A percentile compares a stretch with the other conserved stretches of the same genome.
Conservation (phyloP, 1,140 invertebrate genomes). For the Macrosteles quadrilineatus region DNA sequence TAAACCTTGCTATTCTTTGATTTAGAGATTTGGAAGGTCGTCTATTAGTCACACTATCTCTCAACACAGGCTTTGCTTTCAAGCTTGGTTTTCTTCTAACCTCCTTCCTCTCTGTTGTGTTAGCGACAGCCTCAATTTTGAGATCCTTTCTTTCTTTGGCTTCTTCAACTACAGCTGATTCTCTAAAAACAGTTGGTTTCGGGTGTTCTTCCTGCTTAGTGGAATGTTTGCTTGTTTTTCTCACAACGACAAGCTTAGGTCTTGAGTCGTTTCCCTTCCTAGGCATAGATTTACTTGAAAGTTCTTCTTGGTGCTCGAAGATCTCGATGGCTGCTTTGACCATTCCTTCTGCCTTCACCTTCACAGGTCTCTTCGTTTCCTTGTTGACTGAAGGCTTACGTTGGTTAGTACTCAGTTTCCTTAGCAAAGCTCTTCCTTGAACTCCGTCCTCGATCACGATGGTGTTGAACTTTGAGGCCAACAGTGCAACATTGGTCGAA, state of each 20-base stretch:
- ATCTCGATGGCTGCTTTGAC: conserved; percentile 35
- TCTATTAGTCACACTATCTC: not conserved
- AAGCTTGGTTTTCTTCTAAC: conserved; percentile 17
- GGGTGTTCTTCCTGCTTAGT: not conserved
- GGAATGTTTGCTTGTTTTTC: not conserved
- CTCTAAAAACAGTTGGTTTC: not conserved
- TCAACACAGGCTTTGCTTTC: conserved; percentile 23
- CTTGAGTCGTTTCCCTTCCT: not conserved
- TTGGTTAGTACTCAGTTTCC: not conserved
- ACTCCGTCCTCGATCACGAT: conserved; percentile 33
- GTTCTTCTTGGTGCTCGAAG: conserved; percentile 32
- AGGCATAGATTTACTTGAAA: not conserved
- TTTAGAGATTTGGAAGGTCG: not conserved
- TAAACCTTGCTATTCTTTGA: conserved; percentile 15
- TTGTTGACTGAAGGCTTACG: conserved; percentile 1
- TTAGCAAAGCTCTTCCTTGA: conserved; percentile 13
- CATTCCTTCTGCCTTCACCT: conserved; percentile 24
- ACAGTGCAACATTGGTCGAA: conserved; percentile 34
- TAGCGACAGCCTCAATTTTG: not conserved
- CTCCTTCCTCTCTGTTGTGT: not conserved
- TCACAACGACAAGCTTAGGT: conserved; percentile 17
- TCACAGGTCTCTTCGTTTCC: not conserved
- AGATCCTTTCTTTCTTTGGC: not conserved
- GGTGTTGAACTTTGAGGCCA: conserved; percentile 40
- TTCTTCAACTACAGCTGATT: not conserved